A percentile compares a stretch with the other conserved stretches of the same genome.
phyloP scores from a whole-genome alignment of 2,113 vertebrate species.

The Notiomystis cincta region DNA sequence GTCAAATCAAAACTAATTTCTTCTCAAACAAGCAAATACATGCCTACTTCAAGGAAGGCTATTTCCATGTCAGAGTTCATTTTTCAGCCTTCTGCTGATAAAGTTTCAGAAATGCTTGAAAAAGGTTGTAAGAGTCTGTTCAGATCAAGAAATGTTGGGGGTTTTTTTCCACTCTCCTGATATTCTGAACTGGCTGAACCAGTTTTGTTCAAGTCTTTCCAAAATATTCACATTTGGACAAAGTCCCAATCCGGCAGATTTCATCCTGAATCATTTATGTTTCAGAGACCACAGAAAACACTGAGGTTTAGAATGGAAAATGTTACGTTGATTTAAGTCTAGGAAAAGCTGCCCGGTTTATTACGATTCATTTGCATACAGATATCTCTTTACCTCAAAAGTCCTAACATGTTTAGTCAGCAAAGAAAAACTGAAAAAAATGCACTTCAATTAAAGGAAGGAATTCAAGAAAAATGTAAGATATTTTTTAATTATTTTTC shows the following conservation, averaged over 20 bases:
- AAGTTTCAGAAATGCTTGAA: background rate
- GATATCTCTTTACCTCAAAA: conserved; percentile 24
- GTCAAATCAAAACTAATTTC: conserved; percentile 56
- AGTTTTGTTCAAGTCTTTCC: conserved; percentile 17
- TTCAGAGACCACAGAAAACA: conserved; percentile 39
- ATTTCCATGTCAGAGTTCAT: conserved; percentile 36
- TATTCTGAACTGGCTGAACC: conserved; percentile 17
- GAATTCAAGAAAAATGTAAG: conserved; percentile 26
- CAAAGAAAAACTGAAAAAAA: background rate
- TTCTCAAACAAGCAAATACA: conserved; percentile 34
- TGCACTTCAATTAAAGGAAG: background rate
- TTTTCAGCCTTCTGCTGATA: conserved; percentile 29
- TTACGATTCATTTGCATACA: background rate
- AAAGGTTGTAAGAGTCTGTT: background rate
- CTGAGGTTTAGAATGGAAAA: conserved; percentile 36
- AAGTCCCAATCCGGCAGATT: background rate
- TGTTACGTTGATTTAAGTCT: background rate
- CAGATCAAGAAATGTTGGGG: background rate
- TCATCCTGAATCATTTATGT: conserved; percentile 47
- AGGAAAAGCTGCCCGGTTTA: background rate
- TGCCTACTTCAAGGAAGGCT: conserved; percentile 25
- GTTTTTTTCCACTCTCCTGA: background rate
- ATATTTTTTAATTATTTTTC: conserved; percentile 24
- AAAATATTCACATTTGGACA: conserved; percentile 45
- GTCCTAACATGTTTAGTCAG: conserved; percentile 6